A percentile compares a stretch with the other conserved stretches of the same genome.
Conservation (phyloP, 2,113 vertebrate species). For the Meriones unguiculatus region DNA sequence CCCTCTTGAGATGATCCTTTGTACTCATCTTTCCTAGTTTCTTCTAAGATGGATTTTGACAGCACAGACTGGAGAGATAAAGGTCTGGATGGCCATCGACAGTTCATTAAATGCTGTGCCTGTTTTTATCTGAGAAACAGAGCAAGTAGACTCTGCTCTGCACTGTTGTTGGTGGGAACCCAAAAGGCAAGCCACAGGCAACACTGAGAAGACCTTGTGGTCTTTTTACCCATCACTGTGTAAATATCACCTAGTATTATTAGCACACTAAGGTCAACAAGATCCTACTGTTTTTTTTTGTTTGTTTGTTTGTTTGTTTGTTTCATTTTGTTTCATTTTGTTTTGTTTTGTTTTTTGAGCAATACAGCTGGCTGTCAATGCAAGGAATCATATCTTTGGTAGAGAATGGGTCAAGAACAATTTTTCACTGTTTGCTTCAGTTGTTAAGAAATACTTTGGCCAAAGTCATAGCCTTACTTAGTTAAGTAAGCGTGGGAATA, state of each 20-base stretch:
- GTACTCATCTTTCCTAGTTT: neutral
- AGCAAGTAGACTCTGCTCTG: neutral
- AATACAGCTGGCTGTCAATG: neutral
- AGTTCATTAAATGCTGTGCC: neutral
- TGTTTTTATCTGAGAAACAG: neutral
- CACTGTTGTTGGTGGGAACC: neutral
- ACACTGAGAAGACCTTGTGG: neutral
- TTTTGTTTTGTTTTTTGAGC: neutral
- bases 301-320: no score
- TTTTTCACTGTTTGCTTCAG: constrained; percentile 2
- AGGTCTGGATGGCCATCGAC: neutral
- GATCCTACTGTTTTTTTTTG: neutral
- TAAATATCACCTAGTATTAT: neutral
- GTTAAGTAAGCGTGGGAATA: neutral
- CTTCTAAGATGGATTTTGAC: neutral
- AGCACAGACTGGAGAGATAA: neutral
- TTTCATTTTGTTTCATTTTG: no score
- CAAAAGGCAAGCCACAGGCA: neutral
- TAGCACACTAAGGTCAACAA: neutral
- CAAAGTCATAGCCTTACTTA: neutral
- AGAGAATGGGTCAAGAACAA: neutral
- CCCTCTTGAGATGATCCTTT: neutral
- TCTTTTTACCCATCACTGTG: neutral
- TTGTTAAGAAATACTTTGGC: neutral
- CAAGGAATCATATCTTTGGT: neutral